These are phyloP conservation scores for Amiota minor DNA, from an alignment of 2,888 invertebrate species.

Conservation along the genomic window DNA sequence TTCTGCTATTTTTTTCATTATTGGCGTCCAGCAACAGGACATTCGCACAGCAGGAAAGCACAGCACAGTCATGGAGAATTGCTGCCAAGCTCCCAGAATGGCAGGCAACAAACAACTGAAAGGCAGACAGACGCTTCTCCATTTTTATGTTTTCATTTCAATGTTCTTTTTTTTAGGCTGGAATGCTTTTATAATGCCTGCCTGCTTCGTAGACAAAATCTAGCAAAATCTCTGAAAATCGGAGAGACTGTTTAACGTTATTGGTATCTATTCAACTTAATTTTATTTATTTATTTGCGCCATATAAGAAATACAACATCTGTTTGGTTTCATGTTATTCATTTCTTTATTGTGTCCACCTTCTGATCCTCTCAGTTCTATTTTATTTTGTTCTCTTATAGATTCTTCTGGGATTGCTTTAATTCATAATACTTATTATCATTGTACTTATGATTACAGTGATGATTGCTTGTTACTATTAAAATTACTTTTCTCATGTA, in stretches of 20 bases:
- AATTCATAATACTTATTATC: slow-evolving; percentile 17
- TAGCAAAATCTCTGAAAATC: not conserved
- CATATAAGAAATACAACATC: no score
- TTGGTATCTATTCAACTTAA: slow-evolving; percentile 9
- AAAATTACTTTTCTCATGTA: no score
- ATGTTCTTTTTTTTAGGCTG: no score
- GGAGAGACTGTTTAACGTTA: not conserved
- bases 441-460: slow-evolving; percentile 49
- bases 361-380: not conserved
- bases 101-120: no score
- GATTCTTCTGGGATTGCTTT: no score
- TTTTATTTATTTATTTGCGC: not conserved
- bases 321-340: no score
- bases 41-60: slow-evolving; percentile 16
- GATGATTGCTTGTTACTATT: no score
- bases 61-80: no score
- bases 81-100: no score
- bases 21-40: slow-evolving; percentile 21
- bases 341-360: not conserved
- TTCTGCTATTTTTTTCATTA: not conserved
- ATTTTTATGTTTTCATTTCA: no score
- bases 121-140: no score
- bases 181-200: not conserved
- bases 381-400: slow-evolving; percentile 6
- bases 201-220: slow-evolving; percentile 22